Evolutionary conservation across 2,113 vertebrate genomes (phyloP).

Genomic region (Gambusia holbrooki): DNA sequence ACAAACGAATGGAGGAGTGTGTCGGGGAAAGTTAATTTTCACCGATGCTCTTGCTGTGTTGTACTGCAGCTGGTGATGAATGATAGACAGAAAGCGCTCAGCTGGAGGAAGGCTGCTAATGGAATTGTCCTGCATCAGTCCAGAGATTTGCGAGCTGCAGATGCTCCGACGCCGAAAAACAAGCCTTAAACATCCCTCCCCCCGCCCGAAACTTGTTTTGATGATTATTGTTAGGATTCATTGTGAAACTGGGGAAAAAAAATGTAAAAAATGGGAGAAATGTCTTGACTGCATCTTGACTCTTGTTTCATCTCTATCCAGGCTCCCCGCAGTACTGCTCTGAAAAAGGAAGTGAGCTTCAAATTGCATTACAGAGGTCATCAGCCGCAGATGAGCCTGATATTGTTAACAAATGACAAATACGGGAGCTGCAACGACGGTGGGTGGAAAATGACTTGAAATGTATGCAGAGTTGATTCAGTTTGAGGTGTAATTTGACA

Average conservation of each 20-base stretch:
- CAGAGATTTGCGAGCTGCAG: constrained; percentile 54
- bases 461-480: constrained; percentile 39
- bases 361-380: constrained; percentile 27
- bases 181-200: too few relatives aligned
- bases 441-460: constrained; percentile 25
- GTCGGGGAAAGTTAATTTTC: constrained; percentile 58
- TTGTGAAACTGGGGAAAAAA: constrained; percentile 31
- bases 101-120: constrained; percentile 71
- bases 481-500: constrained; percentile 59
- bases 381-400: constrained; percentile 41
- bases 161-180: constrained; percentile 46
- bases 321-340: constrained; percentile 10
- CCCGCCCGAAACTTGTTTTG: too few relatives aligned
- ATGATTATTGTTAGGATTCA: constrained; percentile 42
- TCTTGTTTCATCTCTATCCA: constrained; percentile 19
- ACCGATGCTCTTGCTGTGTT: constrained; percentile 55
- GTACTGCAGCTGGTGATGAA: constrained; percentile 74
- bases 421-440: constrained; percentile 27
- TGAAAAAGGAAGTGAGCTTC: constrained; percentile 22
- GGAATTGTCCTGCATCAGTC: constrained; percentile 67
- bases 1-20: constrained; percentile 27
- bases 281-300: not conserved
- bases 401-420: constrained; percentile 44
- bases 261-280: not conserved
- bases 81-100: constrained; percentile 70